Base-by-base conservation (phyloP, 2,113 vertebrate species). In the Micronycteris hirsuta region DNA sequence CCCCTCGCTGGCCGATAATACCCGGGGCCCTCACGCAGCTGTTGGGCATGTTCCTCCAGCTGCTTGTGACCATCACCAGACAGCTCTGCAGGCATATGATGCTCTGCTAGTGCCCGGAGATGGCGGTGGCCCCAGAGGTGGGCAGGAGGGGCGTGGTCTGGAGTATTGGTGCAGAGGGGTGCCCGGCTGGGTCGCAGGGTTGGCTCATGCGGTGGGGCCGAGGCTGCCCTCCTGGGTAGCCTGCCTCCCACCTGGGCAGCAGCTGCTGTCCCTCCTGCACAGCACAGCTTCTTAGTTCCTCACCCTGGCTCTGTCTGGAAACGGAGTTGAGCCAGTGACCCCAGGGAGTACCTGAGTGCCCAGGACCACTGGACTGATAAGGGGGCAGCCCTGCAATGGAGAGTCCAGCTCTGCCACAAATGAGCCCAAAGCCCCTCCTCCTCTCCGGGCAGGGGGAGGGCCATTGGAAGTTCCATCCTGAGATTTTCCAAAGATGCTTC, bases 401-500 rank as follows among this genome's bases (percentile, higher is more conserved):
- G 41, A 38, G 31, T 4, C 2, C 0, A 5, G 9, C 20, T 22
- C 4, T 20, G 19, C 74, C 73, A 20, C 19, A 8, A 0, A 24
- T 1, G 43, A 56, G 56, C 43, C 19, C 7, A 3, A 31, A 3
- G 17, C 12, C 4, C 45, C 28, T 45, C 36, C 61, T n/a, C 33
- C 7, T 0, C 4, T 1, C 36, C 0, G 0, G 58, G 52, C 26
- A 0, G 17, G 24, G 12, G 24, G 17, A 15, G 14, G 14, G 3
- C 33, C 83, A 68, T 16, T n/a, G n/a, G 81, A 65, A 61, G 16
- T 17, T 88, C 41, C 22, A 10, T 41, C 65, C 81, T 15, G 65
- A 76, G 81, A 43, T 71, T 80, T 56, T n/a, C 31, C 10, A 19
- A 70, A 67, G 19, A n/a, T 17, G 7, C 2, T 19, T 3, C 11